phyloP scores from a whole-genome alignment of 2,113 vertebrate species.

The Pampusana beccarii region DNA sequence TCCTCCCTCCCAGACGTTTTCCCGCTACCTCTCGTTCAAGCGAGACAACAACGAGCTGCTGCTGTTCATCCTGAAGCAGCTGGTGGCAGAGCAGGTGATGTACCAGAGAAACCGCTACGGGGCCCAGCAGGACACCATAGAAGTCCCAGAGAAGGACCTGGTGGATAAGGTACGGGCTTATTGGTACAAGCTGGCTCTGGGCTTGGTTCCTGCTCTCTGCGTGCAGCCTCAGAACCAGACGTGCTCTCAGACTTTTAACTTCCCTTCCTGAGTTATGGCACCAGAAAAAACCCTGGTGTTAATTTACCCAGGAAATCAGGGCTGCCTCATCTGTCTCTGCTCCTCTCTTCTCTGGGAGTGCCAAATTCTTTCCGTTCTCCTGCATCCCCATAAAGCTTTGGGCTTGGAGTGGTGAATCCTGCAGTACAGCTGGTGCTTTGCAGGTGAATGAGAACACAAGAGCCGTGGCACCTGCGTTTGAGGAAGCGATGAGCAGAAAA shows the following conservation, averaged over 20 bases:
- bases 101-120: constrained; percentile 96
- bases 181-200: background rate
- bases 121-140: constrained; percentile 88
- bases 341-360: background rate
- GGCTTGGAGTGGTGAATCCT: background rate
- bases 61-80: constrained; percentile 95
- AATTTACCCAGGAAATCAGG: background rate
- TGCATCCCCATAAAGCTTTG: background rate
- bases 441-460: background rate
- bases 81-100: constrained; percentile 90
- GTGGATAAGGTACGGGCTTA: constrained; percentile 86
- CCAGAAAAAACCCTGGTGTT: background rate
- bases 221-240: background rate
- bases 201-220: background rate
- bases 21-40: constrained; percentile 92
- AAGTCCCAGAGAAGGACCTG: constrained; percentile 92
- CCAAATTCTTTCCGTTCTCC: background rate
- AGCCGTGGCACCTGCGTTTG: background rate
- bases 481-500: background rate
- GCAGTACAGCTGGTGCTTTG: background rate
- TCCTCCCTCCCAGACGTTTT: constrained; percentile 82
- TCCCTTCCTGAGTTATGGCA: background rate
- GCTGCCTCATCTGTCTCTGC: background rate
- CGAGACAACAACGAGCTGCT: constrained; percentile 96
- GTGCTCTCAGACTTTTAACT: background rate